Evolutionary conservation across 2,797 vertebrate species (phyloP), one percentile per base, ranked within the genome.

Genomic region (Trachurus trachurus): DNA sequence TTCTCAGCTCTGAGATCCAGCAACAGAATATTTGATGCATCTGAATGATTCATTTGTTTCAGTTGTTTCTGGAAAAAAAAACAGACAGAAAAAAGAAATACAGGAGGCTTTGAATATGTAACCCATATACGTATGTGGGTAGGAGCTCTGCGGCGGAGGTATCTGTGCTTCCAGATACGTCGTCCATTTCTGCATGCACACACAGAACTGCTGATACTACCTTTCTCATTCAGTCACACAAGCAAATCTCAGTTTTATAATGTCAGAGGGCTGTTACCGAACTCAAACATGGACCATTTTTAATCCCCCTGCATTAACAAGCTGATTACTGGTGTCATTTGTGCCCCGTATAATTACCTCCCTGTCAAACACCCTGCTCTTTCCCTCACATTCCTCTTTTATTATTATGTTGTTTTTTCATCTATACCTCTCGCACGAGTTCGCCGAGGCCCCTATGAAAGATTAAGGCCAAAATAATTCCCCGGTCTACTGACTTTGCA

Each of bases 401-500:
- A 64, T 86, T 71, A 70, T 85, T 64, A 57, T 45, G 62, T 67
- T 65, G 71, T 84, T 80, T 83, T 81, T 72, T 74, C 66, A 64
- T 72, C 59, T 74, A 26, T 59, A 71, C 82, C 76, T 76, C 78
- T 70, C 62, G 67, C 53, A 67, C 9, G 3, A 75, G 78, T 62
- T 74, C 65, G 69, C 78, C 64, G 56, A 50, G 78, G 88, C 85
- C 84, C 83, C 77, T 78, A 81, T 81, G 64, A 86, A 81, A 93
- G 91, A 94, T 93, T 91, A 94, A 88, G 88, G 88, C 71, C 81
- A 76, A 89, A 94, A 93, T 94, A 92, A 94, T 93, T 94, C 92
- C 69, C 80, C 50, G 92, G 83, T 93, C 88, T 74, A 92, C 86
- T 91, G 89, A 88, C 84, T 95, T 91, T 86, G 88, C 89, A 95